These are phyloP conservation scores for Archips crataeganus DNA, from an alignment of 2,888 invertebrate genomes.

Conservation along the genomic window DNA sequence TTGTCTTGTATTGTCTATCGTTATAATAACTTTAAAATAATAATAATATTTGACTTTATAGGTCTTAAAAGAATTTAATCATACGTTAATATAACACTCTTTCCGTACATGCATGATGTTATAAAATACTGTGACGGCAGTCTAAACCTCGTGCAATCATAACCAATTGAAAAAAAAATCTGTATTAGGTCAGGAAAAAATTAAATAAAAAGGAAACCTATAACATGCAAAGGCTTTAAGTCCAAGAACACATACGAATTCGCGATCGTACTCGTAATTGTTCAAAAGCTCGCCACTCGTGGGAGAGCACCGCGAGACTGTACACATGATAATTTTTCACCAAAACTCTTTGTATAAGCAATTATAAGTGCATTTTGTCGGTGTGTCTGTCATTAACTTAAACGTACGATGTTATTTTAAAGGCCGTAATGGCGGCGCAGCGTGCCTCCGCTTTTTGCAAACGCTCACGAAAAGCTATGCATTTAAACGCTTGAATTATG, in stretches of 20 bases:
- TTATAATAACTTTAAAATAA: no score
- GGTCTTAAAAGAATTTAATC: no score
- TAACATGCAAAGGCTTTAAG: neutral
- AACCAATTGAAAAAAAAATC: neutral
- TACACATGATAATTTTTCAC: slow-evolving; percentile 80
- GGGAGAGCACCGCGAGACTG: slow-evolving; percentile 68
- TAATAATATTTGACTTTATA: no score
- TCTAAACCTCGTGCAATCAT: no score
- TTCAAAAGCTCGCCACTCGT: slow-evolving; percentile 49
- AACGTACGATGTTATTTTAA: slow-evolving; percentile 86
- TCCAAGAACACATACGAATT: slow-evolving; percentile 23
- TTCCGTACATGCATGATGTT: no score
- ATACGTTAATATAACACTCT: no score
- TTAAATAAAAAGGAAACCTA: neutral
- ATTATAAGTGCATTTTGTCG: slow-evolving; percentile 85
- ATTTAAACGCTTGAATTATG: slow-evolving; percentile 86
- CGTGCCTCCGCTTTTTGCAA: slow-evolving; percentile 74
- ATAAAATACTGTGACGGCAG: no score
- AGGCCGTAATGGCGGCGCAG: slow-evolving; percentile 81
- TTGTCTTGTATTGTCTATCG: no score
- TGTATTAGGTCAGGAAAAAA: neutral
- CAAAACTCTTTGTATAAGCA: slow-evolving; percentile 83
- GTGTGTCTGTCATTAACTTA: slow-evolving; percentile 85
- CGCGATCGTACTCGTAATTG: slow-evolving; percentile 47
- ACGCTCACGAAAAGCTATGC: slow-evolving; percentile 84